A percentile compares a stretch with the other conserved stretches of the same genome.
Evolutionary conservation across 1,140 invertebrate species (phyloP).

Genomic region (Trichonephila inaurata): DNA sequence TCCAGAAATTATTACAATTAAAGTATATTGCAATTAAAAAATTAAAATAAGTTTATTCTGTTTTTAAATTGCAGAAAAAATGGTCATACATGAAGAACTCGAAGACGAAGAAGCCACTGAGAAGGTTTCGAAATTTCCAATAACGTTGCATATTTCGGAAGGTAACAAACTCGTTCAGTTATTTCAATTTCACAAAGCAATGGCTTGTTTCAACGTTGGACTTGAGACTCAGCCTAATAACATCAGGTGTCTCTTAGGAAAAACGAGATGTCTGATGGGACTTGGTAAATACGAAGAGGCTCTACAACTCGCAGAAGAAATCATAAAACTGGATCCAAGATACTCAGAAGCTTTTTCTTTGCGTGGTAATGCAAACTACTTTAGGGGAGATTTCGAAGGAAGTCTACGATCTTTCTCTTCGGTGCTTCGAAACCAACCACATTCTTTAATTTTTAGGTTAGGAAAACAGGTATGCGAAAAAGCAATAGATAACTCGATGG

Average conservation of each 20-base stretch:
- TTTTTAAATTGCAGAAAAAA: not conserved
- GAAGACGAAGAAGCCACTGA: constrained; percentile 34
- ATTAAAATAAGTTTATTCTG: not conserved
- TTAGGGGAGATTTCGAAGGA: constrained; percentile 24
- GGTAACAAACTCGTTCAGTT: not conserved
- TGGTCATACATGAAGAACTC: not conserved
- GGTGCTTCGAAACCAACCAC: not conserved
- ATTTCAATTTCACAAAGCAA: constrained; percentile 1
- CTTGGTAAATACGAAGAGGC: not conserved
- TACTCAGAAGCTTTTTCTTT: not conserved
- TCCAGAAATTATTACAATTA: no score
- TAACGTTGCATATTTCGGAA: constrained; percentile 39
- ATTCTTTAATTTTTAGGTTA: not conserved
- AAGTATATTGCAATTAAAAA: not conserved
- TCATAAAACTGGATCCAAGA: not conserved
- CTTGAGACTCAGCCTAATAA: not conserved
- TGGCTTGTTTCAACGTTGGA: not conserved
- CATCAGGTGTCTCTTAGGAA: not conserved
- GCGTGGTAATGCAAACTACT: not conserved
- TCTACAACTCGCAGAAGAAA: not conserved
- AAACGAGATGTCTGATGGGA: not conserved
- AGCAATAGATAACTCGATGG: constrained; percentile 19
- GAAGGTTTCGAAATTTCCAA: constrained; percentile 29
- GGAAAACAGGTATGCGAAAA: constrained; percentile 28
- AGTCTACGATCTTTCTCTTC: not conserved